A percentile compares a stretch with the other conserved stretches of the same genome.
Evolutionary conservation across 2,888 invertebrate species (phyloP).

Genomic region (Drosophila acutilabella): DNA sequence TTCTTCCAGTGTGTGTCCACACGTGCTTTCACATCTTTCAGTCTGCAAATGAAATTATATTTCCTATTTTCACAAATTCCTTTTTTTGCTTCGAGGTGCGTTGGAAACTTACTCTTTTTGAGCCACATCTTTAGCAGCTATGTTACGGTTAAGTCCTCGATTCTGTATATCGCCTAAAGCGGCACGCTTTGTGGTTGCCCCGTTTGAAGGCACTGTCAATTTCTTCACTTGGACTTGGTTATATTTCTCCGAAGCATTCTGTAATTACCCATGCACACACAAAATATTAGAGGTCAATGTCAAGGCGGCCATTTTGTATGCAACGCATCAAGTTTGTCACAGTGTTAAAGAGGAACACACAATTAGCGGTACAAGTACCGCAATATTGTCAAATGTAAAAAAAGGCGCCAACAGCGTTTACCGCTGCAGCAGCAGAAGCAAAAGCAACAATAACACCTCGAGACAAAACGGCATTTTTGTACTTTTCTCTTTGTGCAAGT

Average conservation of each 20-base stretch:
- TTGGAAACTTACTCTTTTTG: slow-evolving; percentile 79
- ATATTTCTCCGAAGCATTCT: slow-evolving; percentile 81
- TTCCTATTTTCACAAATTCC: too few relatives aligned
- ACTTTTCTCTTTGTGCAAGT: slow-evolving; percentile 33
- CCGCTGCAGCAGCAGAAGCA: slow-evolving; percentile 36
- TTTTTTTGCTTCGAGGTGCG: too few relatives aligned
- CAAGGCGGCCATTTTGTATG: slow-evolving; percentile 62
- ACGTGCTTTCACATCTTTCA: slow-evolving; percentile 82
- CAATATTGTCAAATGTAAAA: slow-evolving; percentile 16
- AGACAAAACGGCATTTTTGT: slow-evolving; percentile 56
- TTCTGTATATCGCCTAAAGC: slow-evolving; percentile 86
- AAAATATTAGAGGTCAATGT: slow-evolving; percentile 26
- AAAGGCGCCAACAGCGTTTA: slow-evolving; percentile 47
- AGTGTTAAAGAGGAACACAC: neutral
- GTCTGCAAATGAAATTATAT: slow-evolving; percentile 37
- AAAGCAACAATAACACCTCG: slow-evolving; percentile 29
- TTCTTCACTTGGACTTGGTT: slow-evolving; percentile 80
- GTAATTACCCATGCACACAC: slow-evolving; percentile 12
- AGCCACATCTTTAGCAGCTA: slow-evolving; percentile 71
- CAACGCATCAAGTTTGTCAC: slow-evolving; percentile 8
- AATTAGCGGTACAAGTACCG: slow-evolving; percentile 59
- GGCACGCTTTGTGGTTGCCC: slow-evolving; percentile 83
- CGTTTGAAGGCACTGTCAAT: slow-evolving; percentile 71
- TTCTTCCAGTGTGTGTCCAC: slow-evolving; percentile 84
- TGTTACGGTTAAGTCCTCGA: slow-evolving; percentile 83